These are phyloP conservation scores for Lycocerus yunnanus DNA, from an alignment of 2,888 invertebrate species.

Conservation along the genomic window DNA sequence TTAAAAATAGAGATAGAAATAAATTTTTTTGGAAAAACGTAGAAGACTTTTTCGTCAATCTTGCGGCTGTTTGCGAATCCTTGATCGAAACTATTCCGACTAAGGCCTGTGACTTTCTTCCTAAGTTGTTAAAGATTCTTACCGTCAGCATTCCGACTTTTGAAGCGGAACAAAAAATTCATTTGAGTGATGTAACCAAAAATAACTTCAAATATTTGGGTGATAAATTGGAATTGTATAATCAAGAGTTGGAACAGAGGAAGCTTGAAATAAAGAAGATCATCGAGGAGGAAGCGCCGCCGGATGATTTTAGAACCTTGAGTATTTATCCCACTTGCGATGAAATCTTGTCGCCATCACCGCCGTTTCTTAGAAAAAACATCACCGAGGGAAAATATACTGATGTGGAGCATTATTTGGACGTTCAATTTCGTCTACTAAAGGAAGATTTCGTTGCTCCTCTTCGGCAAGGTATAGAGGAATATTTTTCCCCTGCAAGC, in stretches of 20 bases:
- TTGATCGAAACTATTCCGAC: conserved; percentile 49
- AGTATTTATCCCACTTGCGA: conserved; percentile 60
- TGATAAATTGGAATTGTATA: conserved; percentile 43
- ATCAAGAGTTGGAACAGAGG: conserved; percentile 34
- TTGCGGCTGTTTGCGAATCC: conserved; percentile 43
- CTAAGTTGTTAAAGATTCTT: conserved; percentile 40
- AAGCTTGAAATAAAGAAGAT: conserved; percentile 38
- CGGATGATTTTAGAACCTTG: conserved; percentile 60
- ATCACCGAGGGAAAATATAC: conserved; percentile 66
- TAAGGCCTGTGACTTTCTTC: conserved; percentile 45
- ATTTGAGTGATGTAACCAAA: conserved; percentile 49
- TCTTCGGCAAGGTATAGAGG: conserved; percentile 66
- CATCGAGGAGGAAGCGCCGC: conserved; percentile 55
- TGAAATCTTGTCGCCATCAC: conserved; percentile 47
- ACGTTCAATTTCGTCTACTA: conserved; percentile 77
- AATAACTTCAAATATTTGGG: conserved; percentile 49
- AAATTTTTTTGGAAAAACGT: conserved; percentile 37
- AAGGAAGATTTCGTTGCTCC: conserved; percentile 81
- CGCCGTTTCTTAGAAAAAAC: conserved; percentile 61
- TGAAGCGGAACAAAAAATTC: conserved; percentile 28
- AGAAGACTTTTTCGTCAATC: conserved; percentile 39
- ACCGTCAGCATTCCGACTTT: conserved; percentile 36
- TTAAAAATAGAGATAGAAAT: conserved; percentile 24
- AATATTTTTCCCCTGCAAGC: conserved; percentile 33
- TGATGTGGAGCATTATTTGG: conserved; percentile 73